A percentile compares a stretch with the other conserved stretches of the same genome.
These are phyloP conservation scores for Anticlea derivata DNA, from an alignment of 2,888 invertebrate genomes.

Conservation along the genomic window DNA sequence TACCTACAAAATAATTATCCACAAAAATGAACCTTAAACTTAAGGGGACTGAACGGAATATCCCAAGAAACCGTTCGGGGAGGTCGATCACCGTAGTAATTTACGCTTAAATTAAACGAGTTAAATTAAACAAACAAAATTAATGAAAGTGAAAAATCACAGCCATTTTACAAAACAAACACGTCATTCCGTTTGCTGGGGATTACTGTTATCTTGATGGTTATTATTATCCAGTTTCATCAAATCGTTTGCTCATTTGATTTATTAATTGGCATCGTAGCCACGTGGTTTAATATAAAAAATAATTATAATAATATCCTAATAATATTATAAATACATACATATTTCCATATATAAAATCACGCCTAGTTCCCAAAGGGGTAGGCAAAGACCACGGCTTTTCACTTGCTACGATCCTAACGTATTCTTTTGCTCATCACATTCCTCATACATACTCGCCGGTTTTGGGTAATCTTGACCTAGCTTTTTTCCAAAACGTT, in stretches of 20 bases:
- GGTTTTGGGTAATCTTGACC: no score
- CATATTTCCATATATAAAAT: no score
- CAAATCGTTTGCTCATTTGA: neutral
- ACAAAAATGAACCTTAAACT: slow-evolving; percentile 56
- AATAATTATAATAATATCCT: no score
- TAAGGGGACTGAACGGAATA: slow-evolving; percentile 27
- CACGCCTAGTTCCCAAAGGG: no score
- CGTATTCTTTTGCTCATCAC: no score
- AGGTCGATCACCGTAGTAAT: slow-evolving; percentile 58
- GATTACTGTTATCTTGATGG: slow-evolving; percentile 39
- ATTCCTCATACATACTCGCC: no score
- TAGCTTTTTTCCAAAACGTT: no score
- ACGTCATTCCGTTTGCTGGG: slow-evolving; percentile 49
- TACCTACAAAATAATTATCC: slow-evolving; percentile 43
- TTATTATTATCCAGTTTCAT: slow-evolving; percentile 9
- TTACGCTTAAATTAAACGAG: slow-evolving; percentile 66
- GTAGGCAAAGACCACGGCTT: no score
- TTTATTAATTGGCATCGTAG: no score
- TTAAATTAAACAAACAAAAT: slow-evolving; percentile 71
- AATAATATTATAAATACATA: no score
- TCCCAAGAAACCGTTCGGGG: slow-evolving; percentile 29
- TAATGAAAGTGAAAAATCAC: slow-evolving; percentile 64
- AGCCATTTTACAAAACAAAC: slow-evolving; percentile 59
- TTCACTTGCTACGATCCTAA: no score
- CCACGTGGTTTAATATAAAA: no score